Evolutionary conservation across 2,888 invertebrate genomes (phyloP), one percentile per base, ranked within the genome.

Genomic region (Elysia crispata): DNA sequence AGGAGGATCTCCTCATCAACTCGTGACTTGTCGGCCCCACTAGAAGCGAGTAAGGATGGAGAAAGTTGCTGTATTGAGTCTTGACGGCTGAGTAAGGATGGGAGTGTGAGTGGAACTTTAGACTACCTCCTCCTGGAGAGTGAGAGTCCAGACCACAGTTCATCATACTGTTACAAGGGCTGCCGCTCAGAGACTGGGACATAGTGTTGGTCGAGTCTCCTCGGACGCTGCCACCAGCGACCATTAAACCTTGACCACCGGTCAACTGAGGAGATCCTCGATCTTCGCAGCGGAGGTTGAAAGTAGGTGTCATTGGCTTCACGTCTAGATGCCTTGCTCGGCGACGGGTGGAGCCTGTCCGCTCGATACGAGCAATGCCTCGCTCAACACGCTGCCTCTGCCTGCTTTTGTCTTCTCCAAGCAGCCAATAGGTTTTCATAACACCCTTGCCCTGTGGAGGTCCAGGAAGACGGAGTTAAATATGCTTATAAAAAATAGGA

Each of bases 381-480:
- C 80, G 60, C 25, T 78, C 78, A 54, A 83, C 73, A 20, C 88
- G 81, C 31, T 83, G 84, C 1, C 86, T 78, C 13, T 91, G 83
- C 74, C 84, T 83, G 25, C 84, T 84, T 33, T 84, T 82, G 81
- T 91, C 91, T 80, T 92, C 91, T 1, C 88, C 88, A 0, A 84
- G 83, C 72, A 92, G 84, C 90, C 91, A 92, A 84, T 91, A 92
- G 3, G 92, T 92, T 81, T 89, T 84, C 41, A 91, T 89, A 28
- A 90, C 87, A 1, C 92, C 92, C 83, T 92, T 92, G 33, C 92
- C 92, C 92, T 92, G 83, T 5, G 83, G 80, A 60, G 6, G 15
- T 6, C 41, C 41, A 41, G 41, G 41, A 41, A 41, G 11, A 41
- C 3, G 11, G n/a, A n/a, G n/a, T n/a, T n/a, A 41, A 41, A 3